These are phyloP conservation scores for Nemapogon koenigi DNA, from an alignment of 2,888 invertebrate species.

Conservation along the genomic window DNA sequence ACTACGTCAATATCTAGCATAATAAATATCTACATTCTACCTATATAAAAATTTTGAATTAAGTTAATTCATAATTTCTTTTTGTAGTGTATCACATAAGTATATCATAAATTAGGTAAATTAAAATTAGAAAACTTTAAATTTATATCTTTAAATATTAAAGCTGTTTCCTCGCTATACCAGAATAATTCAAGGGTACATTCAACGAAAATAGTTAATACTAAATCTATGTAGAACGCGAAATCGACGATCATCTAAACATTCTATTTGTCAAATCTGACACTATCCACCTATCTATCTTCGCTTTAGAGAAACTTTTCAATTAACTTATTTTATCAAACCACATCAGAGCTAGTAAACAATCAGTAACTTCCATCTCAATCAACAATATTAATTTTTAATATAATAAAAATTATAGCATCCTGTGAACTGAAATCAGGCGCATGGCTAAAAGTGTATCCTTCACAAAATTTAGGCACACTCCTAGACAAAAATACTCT, in stretches of 20 bases:
- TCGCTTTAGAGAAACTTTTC: slow-evolving; percentile 16
- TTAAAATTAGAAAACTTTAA: no score
- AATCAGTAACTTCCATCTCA: slow-evolving; percentile 18
- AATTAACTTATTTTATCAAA: slow-evolving; percentile 18
- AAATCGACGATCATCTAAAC: slow-evolving; percentile 19
- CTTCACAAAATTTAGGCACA: no score
- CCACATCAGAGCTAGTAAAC: slow-evolving; percentile 16
- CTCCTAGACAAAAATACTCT: no score
- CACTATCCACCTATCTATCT: slow-evolving; percentile 20
- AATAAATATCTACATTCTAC: neutral
- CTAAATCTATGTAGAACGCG: slow-evolving; percentile 18
- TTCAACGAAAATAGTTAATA: slow-evolving; percentile 16
- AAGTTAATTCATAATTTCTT: slow-evolving; percentile 20
- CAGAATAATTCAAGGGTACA: no score
- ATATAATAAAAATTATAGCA: no score
- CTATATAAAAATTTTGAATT: slow-evolving; percentile 8
- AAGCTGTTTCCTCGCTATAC: no score
- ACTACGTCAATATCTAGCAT: neutral
- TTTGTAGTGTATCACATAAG: slow-evolving; percentile 20
- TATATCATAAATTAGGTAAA: slow-evolving; percentile 19
- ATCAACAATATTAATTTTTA: slow-evolving; percentile 20
- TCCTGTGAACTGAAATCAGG: no score
- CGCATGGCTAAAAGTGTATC: no score
- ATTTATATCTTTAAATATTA: slow-evolving; percentile 19
- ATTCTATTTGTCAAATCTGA: slow-evolving; percentile 22